Evolutionary conservation across 2,797 vertebrate genomes (phyloP).

Genomic region (Chromis chromis): DNA sequence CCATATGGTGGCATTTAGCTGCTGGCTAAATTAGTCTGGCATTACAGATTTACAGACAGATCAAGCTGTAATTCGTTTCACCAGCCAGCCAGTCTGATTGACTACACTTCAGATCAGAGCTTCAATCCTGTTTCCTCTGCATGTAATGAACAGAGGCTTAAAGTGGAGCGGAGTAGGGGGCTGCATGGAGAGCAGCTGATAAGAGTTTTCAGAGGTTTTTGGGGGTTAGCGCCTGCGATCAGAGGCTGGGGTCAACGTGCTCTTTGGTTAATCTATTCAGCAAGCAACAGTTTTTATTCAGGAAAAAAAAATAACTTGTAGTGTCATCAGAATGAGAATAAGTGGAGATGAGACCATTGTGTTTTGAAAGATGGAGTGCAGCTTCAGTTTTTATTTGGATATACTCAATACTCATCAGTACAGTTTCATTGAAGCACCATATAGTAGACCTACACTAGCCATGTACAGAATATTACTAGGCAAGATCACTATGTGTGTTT

Average conservation of each 20-base stretch:
- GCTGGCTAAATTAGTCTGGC: constrained; percentile 79
- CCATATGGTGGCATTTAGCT: constrained; percentile 81
- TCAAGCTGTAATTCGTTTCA: constrained; percentile 76
- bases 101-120: constrained; percentile 76
- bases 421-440: not conserved
- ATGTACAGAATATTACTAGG: not conserved
- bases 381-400: not conserved
- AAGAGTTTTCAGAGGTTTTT: constrained; percentile 48
- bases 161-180: constrained; percentile 43
- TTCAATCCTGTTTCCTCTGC: constrained; percentile 75
- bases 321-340: constrained; percentile 20
- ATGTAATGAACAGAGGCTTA: constrained; percentile 80
- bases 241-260: constrained; percentile 49
- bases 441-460: not conserved
- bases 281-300: constrained; percentile 17
- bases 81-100: constrained; percentile 72
- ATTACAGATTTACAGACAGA: constrained; percentile 79
- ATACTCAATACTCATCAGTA: not conserved
- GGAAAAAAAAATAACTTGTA: constrained; percentile 1
- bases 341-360: not conserved
- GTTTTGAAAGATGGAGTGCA: not conserved
- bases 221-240: constrained; percentile 33
- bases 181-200: constrained; percentile 38
- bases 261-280: constrained; percentile 52
- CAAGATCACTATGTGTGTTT: not conserved